A percentile compares a stretch with the other conserved stretches of the same genome.
These are phyloP conservation scores for Dysmachus trigonus DNA, from an alignment of 2,888 invertebrate species.

Conservation along the genomic window DNA sequence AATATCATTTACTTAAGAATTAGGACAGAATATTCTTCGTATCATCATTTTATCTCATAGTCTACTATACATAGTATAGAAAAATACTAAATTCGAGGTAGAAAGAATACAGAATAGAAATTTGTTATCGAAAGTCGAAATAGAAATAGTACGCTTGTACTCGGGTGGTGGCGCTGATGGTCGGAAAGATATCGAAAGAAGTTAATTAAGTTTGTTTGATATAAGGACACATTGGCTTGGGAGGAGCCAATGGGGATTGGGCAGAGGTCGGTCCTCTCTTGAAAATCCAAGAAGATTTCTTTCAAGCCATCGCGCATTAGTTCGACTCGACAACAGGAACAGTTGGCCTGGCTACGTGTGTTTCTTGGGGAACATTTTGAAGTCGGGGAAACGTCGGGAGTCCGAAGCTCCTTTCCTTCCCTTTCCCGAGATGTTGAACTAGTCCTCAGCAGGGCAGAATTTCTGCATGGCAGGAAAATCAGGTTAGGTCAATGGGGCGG, in stretches of 20 bases:
- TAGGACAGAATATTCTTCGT: no score
- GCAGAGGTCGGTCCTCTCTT: neutral
- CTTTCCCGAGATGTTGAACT: neutral
- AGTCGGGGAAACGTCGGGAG: no score
- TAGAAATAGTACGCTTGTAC: neutral
- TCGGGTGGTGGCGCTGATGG: neutral
- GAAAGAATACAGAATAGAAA: no score
- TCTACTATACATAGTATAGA: no score
- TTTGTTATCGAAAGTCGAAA: no score
- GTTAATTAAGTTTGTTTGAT: neutral
- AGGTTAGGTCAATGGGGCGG: conserved; percentile 12
- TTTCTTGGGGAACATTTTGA: neutral
- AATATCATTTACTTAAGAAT: no score
- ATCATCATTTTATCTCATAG: no score
- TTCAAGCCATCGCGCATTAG: neutral
- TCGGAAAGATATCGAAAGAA: neutral
- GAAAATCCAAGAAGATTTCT: neutral
- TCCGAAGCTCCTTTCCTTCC: no score
- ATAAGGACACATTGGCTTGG: neutral
- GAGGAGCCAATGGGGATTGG: neutral
- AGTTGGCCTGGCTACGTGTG: neutral
- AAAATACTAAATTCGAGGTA: no score
- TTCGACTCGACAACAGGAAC: neutral
- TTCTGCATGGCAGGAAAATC: neutral
- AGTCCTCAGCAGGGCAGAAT: neutral